These are phyloP conservation scores for Labroides dimidiatus DNA, from an alignment of 2,797 vertebrate species.

Conservation along the genomic window DNA sequence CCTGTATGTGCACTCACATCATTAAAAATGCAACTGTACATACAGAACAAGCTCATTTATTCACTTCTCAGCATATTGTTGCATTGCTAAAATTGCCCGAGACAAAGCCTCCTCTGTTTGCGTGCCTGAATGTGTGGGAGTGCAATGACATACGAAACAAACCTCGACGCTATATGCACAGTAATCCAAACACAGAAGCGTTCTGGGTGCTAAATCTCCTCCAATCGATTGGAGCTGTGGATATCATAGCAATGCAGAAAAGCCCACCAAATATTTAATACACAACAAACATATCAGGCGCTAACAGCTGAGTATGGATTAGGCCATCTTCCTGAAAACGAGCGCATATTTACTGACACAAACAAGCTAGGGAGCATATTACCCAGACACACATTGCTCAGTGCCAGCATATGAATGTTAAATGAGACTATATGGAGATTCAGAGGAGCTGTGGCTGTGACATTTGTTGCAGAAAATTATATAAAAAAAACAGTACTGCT, in stretches of 20 bases:
- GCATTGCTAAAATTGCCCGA: slow-evolving; percentile 47
- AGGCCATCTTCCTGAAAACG: slow-evolving; percentile 70
- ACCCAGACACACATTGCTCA: slow-evolving; percentile 47
- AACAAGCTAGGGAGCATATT: slow-evolving; percentile 58
- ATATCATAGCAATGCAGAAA: slow-evolving; percentile 71
- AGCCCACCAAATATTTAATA: slow-evolving; percentile 71
- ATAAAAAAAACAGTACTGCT: slow-evolving; percentile 28
- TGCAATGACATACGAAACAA: slow-evolving; percentile 52
- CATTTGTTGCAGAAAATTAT: slow-evolving; percentile 40
- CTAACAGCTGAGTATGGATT: slow-evolving; percentile 78
- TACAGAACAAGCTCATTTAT: slow-evolving; percentile 43
- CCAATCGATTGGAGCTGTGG: slow-evolving; percentile 79
- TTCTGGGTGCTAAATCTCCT: slow-evolving; percentile 73
- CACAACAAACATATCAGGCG: slow-evolving; percentile 72
- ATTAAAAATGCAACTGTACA: slow-evolving; percentile 11
- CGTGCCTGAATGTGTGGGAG: slow-evolving; percentile 52
- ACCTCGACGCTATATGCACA: slow-evolving; percentile 66
- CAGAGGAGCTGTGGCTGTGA: slow-evolving; percentile 28
- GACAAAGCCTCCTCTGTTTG: slow-evolving; percentile 43
- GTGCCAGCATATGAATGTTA: slow-evolving; percentile 64
- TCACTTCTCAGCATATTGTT: slow-evolving; percentile 40
- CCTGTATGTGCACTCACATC: neutral
- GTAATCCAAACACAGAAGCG: slow-evolving; percentile 82
- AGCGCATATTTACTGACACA: slow-evolving; percentile 74
- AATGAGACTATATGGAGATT: slow-evolving; percentile 55